These are phyloP conservation scores for Mechanitis messenoides DNA, from an alignment of 2,888 invertebrate genomes.

Conservation along the genomic window DNA sequence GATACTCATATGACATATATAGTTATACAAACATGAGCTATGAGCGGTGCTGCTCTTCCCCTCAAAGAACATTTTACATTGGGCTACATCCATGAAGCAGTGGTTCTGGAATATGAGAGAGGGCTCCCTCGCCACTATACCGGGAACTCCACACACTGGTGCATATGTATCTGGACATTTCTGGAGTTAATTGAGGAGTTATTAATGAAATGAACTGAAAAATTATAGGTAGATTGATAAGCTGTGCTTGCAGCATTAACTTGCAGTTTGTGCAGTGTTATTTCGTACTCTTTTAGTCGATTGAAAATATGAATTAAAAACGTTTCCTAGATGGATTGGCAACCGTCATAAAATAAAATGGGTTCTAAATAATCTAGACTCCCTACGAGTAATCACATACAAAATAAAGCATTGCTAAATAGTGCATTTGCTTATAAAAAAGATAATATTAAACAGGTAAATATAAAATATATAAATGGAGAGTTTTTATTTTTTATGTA, in stretches of 20 bases:
- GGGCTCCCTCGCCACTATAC: constrained; percentile 49
- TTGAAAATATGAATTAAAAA: too few relatives aligned
- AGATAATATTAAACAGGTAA: too few relatives aligned
- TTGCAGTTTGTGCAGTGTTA: too few relatives aligned
- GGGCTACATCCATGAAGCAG: constrained; percentile 65
- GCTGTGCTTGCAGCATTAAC: constrained; percentile 38
- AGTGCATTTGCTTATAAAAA: too few relatives aligned
- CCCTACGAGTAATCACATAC: too few relatives aligned
- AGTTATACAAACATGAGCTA: constrained; percentile 42
- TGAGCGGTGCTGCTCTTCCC: constrained; percentile 44
- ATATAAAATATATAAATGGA: too few relatives aligned
- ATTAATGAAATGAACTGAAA: not conserved
- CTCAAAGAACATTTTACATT: constrained; percentile 61
- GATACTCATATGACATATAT: not conserved
- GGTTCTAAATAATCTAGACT: too few relatives aligned
- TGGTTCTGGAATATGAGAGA: constrained; percentile 62
- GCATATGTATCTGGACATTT: constrained; percentile 59
- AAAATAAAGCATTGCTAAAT: too few relatives aligned
- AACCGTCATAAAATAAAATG: too few relatives aligned
- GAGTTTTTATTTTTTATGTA: too few relatives aligned
- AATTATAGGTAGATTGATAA: constrained; percentile 39
- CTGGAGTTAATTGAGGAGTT: constrained; percentile 31
- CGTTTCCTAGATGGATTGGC: too few relatives aligned
- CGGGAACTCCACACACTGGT: constrained; percentile 59
- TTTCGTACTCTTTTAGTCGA: too few relatives aligned